Evolutionary conservation across 2,113 vertebrate species (phyloP).

Genomic region (Platysternon megacephalum): DNA sequence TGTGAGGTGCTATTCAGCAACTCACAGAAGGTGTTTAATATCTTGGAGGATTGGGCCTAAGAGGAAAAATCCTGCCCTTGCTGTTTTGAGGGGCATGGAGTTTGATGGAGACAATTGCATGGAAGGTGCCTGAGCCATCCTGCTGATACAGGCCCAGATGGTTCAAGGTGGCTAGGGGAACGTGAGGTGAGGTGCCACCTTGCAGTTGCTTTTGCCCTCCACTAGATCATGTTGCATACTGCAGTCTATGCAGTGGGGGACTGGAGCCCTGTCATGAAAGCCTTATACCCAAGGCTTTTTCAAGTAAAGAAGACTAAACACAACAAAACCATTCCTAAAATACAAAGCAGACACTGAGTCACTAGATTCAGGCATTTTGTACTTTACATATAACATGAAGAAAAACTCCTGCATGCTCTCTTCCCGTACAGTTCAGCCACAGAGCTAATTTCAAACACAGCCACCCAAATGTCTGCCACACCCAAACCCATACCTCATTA

Average conservation of each 20-base stretch:
- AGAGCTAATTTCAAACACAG: slow-evolving; percentile 41
- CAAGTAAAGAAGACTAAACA: slow-evolving; percentile 19
- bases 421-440: not conserved
- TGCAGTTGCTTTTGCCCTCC: not conserved
- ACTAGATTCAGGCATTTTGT: not conserved
- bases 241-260: not conserved
- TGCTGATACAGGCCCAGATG: not conserved
- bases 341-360: slow-evolving; percentile 35
- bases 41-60: not conserved
- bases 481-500: slow-evolving; percentile 33
- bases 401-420: slow-evolving; percentile 1
- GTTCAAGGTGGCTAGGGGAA: not conserved
- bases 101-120: not conserved
- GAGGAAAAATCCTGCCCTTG: not conserved
- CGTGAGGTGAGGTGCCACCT: not conserved
- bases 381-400: not conserved
- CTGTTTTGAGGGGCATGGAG: not conserved
- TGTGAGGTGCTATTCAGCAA: not conserved
- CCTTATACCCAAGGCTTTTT: not conserved
- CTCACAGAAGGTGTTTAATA: rapidly evolving
- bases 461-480: slow-evolving; percentile 33
- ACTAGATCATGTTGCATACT: not conserved
- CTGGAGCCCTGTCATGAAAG: not conserved
- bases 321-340: slow-evolving; percentile 12
- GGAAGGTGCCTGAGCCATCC: not conserved